Evolutionary conservation across 1,140 invertebrate species (phyloP), one percentile per base, ranked within the genome.

Genomic region (Holcopasites calliopsidis): DNA sequence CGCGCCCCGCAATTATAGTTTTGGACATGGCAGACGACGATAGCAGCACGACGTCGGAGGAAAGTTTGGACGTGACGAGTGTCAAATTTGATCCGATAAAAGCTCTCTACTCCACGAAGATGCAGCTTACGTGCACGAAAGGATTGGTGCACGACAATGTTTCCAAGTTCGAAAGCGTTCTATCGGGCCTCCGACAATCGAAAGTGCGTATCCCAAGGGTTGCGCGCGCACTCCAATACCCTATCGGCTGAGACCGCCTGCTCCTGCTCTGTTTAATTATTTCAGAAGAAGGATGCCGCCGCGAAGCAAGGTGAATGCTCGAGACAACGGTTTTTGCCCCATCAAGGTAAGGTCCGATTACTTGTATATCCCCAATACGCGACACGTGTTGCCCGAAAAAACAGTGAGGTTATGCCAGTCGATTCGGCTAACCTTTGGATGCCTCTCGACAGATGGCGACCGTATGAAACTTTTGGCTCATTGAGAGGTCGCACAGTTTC

Each of bases 71-170:
- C 86, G 91, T 93, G 40, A 93, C 87, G 68, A 95, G 94, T 86
- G 93, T 93, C 6, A 91, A 91, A 54, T 96, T 95, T 68, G 93
- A 96, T 89, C 93, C 95, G 0, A 55, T 95, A 0, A 93, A 93
- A 85, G 95, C 93, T 2, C 86, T 96, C 16, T 94, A 94, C 69
- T 93, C 93, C 0, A 54, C 89, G 5, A 93, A 94, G 79, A 81
- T 92, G 0, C 87, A 88, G 78, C 38, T 95, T 2, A 94, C 94
- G 0, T 85, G 91, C 5, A 76, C 91, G 13, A 88, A 90, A 47
- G 94, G 93, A 0, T 93, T 93, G 50, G 77, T 92, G 64, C 94
- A 92, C 77, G 94, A 95, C 82, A 95, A 95, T 85, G 55, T 95
- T 26, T 86, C 89, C 5, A 94, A 93, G 86, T 95, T 92, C 83